These are phyloP conservation scores for Drosophila hamatofila DNA, from an alignment of 2,888 invertebrate species.

Conservation along the genomic window DNA sequence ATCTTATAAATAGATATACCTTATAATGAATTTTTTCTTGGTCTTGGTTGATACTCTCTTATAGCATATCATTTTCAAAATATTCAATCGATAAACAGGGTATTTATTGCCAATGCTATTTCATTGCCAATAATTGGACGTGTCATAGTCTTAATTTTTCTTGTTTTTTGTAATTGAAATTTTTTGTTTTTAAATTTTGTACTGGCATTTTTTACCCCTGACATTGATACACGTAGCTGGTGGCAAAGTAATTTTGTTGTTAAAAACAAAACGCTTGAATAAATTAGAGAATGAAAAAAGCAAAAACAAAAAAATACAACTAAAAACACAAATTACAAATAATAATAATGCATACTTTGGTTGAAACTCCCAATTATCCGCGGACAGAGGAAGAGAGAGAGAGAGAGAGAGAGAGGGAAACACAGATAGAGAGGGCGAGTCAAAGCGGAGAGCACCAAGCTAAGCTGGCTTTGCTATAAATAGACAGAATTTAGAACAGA, in stretches of 20 bases:
- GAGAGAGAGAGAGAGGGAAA: not conserved
- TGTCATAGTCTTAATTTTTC: not conserved
- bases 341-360: constrained; percentile 1
- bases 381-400: not conserved
- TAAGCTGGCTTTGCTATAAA: not conserved
- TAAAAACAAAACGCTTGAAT: constrained; percentile 33
- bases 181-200: not conserved
- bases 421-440: not conserved
- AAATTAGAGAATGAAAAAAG: constrained; percentile 30
- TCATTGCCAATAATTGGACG: constrained; percentile 7
- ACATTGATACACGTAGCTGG: constrained; percentile 33
- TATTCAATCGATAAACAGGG: not conserved
- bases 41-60: no score
- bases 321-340: not conserved
- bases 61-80: not conserved
- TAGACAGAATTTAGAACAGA: not conserved
- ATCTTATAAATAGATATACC: no score
- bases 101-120: not conserved
- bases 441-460: not conserved
- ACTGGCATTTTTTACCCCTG: constrained; percentile 3
- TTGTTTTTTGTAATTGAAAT: not conserved
- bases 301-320: not conserved
- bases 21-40: no score
- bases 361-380: constrained; percentile 17
- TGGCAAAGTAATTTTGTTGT: not conserved